These are phyloP conservation scores for Diorhabda carinulata DNA, from an alignment of 1,140 invertebrate species.

Conservation along the genomic window DNA sequence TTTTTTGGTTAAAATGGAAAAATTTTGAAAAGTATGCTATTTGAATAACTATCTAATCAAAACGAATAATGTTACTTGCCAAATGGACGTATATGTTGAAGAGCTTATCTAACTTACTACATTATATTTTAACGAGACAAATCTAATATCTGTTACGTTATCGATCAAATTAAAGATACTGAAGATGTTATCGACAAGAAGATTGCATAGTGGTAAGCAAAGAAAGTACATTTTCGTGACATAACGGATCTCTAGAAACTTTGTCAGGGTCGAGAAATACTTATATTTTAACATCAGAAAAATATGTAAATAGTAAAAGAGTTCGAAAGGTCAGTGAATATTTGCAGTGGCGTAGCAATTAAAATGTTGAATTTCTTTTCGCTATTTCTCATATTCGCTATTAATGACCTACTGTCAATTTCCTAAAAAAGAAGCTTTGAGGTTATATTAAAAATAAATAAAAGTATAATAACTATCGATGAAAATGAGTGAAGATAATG, in stretches of 20 bases:
- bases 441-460: too few relatives aligned
- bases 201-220: background rate
- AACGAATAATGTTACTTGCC: background rate
- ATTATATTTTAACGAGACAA: conserved; percentile 3
- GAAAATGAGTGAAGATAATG: too few relatives aligned
- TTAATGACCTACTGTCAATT: too few relatives aligned
- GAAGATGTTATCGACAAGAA: conserved; percentile 2
- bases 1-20: too few relatives aligned
- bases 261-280: conserved; percentile 1
- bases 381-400: too few relatives aligned
- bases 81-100: background rate
- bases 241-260: background rate
- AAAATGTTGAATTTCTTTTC: background rate
- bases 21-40: too few relatives aligned
- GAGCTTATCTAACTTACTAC: background rate
- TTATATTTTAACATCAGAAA: background rate
- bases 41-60: too few relatives aligned
- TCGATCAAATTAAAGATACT: conserved; percentile 1
- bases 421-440: too few relatives aligned
- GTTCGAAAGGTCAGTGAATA: background rate
- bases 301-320: conserved; percentile 1
- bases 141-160: background rate
- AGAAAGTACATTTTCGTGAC: background rate
- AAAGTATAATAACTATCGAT: too few relatives aligned
- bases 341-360: background rate